Evolutionary conservation across 1,140 invertebrate genomes (phyloP).

Genomic region (Berghia stephanieae): DNA sequence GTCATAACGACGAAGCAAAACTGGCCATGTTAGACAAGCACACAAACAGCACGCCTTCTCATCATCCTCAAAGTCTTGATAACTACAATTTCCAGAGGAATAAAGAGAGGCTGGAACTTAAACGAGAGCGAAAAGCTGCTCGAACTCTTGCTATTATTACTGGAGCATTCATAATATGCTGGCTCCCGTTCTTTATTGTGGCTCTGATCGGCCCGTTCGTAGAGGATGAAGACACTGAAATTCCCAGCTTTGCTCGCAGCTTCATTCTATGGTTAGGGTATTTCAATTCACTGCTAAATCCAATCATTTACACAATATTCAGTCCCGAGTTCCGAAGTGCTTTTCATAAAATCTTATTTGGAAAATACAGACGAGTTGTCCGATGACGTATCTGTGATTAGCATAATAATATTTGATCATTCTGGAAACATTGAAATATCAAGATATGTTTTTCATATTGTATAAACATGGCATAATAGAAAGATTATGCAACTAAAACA

Average conservation of each 20-base stretch:
- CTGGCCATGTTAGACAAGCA: conserved; percentile 44
- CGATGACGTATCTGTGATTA: too few relatives aligned
- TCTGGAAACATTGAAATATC: too few relatives aligned
- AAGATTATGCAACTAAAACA: too few relatives aligned
- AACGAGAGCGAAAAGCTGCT: conserved; percentile 68
- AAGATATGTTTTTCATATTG: too few relatives aligned
- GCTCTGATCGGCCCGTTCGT: conserved; percentile 60
- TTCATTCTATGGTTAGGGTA: conserved; percentile 67
- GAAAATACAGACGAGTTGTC: conserved; percentile 53
- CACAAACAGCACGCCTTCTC: conserved; percentile 10
- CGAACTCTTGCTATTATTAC: conserved; percentile 69
- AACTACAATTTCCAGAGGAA: too few relatives aligned
- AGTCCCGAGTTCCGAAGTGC: conserved; percentile 65
- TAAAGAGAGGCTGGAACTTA: conserved; percentile 67
- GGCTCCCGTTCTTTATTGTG: conserved; percentile 66
- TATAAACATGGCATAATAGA: too few relatives aligned
- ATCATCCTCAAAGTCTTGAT: conserved; percentile 32
- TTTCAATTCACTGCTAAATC: conserved; percentile 65
- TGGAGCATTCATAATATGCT: conserved; percentile 64
- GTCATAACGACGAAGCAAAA: conserved; percentile 40
- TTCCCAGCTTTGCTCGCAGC: conserved; percentile 61
- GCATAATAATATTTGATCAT: too few relatives aligned
- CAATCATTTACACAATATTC: conserved; percentile 67
- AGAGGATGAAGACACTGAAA: conserved; percentile 34
- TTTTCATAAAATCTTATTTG: conserved; percentile 63